Evolutionary conservation across 2,113 vertebrate species (phyloP), one percentile per base, ranked within the genome.

Genomic region (Propithecus coquereli): DNA sequence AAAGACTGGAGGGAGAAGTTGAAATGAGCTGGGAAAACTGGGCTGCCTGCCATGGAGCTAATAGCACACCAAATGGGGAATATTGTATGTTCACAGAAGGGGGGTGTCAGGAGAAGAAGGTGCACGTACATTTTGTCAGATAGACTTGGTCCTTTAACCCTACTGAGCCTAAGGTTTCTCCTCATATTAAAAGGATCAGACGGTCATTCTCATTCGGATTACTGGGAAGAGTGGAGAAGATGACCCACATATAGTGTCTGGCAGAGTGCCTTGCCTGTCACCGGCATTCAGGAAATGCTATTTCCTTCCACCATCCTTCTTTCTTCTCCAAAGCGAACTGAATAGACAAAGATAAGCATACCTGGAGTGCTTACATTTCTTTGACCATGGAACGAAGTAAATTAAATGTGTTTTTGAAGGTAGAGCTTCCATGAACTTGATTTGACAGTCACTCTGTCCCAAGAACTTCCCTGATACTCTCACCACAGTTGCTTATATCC

Each of bases 1-100:
- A 77, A 89, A 70, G 63, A 47, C 47, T 66, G 52, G 73, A 84
- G 13, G 61, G 85, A 63, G 34, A 71, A 93, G 70, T 34, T 57
- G 34, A 65, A 2, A 43, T 71, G 45, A 27, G 57, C 74, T 54
- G 79, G 77, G 87, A 87, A n/a, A 47, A 17, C 8, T 71, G 37
- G n/a, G 61, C n/a, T 57, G 14, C 77, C 87, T 52, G 23, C 27
- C 4, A 0, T 54, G 80, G 66, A 32, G 11, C 40, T 16, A 0
- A 0, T 45, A 20, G 68, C 23, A 20, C 9, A 61, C 25, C 59
- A 76, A 2, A 4, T 23, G 43, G 32, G 66, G 34, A 37, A n/a
- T 25, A 3, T 13, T 68, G 18, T 34, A 32, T 88, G 79, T 88
- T 88, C 37, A 40, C 37, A 73, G 74, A 74, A 20, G 3, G 18